A percentile compares a stretch with the other conserved stretches of the same genome.
Conservation (phyloP, 2,113 vertebrate species). For the Pogona vitticeps region DNA sequence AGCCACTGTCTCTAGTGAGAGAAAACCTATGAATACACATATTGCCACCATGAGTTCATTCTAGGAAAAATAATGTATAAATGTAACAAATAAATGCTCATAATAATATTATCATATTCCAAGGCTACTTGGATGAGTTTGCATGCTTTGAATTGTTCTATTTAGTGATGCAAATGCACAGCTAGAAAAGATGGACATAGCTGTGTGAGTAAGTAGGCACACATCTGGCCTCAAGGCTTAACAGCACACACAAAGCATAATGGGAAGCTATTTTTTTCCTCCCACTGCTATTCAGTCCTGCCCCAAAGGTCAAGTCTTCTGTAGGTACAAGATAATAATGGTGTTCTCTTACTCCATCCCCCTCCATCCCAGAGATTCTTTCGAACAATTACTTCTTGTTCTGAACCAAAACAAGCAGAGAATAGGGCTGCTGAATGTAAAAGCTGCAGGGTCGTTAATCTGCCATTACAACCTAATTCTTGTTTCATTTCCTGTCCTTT, state of each 20-base stretch:
- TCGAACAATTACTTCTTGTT: slow-evolving; percentile 24
- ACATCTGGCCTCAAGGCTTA: slow-evolving; percentile 10
- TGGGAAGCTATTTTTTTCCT: background rate
- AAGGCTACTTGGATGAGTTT: no score
- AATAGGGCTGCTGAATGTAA: slow-evolving; percentile 19
- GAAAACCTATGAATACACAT: no score
- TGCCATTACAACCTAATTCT: slow-evolving; percentile 35
- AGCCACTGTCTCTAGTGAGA: no score
- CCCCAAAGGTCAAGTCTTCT: slow-evolving; percentile 16
- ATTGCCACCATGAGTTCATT: no score
- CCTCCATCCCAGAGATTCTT: slow-evolving; percentile 36
- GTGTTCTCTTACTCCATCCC: slow-evolving; percentile 29
- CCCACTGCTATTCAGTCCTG: background rate
- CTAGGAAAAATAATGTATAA: no score
- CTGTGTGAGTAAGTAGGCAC: background rate
- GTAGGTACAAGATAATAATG: slow-evolving; percentile 27
- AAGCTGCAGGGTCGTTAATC: background rate
- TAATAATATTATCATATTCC: no score
- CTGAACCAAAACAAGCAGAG: slow-evolving; percentile 32
- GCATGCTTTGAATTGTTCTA: background rate
- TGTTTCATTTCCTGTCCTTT: slow-evolving; percentile 27
- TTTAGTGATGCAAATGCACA: background rate
- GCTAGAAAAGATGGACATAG: background rate
- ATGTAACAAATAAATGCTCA: no score
- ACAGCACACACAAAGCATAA: background rate